phyloP scores from a whole-genome alignment of 2,113 vertebrate species.

The Dicentrarchus labrax region DNA sequence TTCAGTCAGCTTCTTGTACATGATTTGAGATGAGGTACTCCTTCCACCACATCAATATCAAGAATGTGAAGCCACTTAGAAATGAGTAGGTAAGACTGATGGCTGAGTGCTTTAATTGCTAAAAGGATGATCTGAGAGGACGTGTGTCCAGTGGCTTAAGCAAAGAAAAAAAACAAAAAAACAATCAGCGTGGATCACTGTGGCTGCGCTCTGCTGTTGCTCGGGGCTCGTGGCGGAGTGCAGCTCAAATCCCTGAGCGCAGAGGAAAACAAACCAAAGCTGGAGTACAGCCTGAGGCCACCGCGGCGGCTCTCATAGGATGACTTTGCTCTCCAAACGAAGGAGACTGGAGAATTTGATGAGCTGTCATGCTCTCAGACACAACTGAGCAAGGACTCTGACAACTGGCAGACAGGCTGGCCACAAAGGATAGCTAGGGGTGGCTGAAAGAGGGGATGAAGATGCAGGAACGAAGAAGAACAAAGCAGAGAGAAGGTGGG shows the following conservation, averaged over 20 bases:
- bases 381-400: slow-evolving; percentile 38
- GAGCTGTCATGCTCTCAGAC: slow-evolving; percentile 69
- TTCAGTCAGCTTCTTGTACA: neutral
- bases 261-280: slow-evolving; percentile 60
- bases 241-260: slow-evolving; percentile 49
- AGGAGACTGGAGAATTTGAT: slow-evolving; percentile 48
- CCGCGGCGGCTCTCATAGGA: slow-evolving; percentile 36
- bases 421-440: slow-evolving; percentile 51
- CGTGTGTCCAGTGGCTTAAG: slow-evolving; percentile 45
- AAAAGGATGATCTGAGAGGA: slow-evolving; percentile 39
- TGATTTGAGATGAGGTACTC: neutral
- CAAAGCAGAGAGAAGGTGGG: neutral
- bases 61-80: slow-evolving; percentile 5
- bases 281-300: slow-evolving; percentile 40
- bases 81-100: slow-evolving; percentile 20
- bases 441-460: slow-evolving; percentile 13
- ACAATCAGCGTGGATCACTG: slow-evolving; percentile 38
- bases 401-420: slow-evolving; percentile 51
- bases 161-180: neutral
- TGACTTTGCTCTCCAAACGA: slow-evolving; percentile 58
- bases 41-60: slow-evolving; percentile 7
- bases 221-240: slow-evolving; percentile 21
- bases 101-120: slow-evolving; percentile 59
- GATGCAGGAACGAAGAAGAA: slow-evolving; percentile 5
- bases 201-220: slow-evolving; percentile 26